Evolutionary conservation across 2,888 invertebrate genomes (phyloP).

Genomic region (Drosophila paranaensis): DNA sequence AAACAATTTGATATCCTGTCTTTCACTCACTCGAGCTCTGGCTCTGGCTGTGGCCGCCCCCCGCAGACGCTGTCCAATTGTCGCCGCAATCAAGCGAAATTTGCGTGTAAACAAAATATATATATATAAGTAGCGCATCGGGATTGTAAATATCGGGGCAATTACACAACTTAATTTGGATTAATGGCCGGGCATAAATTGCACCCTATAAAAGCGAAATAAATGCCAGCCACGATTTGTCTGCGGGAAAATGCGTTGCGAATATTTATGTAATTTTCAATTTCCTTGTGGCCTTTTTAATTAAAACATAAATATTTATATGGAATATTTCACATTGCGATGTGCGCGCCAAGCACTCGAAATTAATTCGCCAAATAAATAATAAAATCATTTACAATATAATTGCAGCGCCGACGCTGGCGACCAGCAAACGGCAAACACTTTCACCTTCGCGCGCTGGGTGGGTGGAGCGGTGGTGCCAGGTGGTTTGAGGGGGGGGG

Average conservation of each 20-base stretch:
- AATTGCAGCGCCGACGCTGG: constrained; percentile 59
- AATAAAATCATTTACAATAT: constrained; percentile 80
- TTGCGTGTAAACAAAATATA: neutral
- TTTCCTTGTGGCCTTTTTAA: constrained; percentile 77
- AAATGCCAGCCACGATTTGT: constrained; percentile 50
- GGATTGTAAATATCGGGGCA: constrained; percentile 28
- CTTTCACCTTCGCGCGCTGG: constrained; percentile 70
- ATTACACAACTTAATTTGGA: constrained; percentile 59
- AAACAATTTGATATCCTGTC: constrained; percentile 4
- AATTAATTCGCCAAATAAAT: constrained; percentile 79
- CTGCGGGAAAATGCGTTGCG: constrained; percentile 35
- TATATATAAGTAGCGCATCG: constrained; percentile 1
- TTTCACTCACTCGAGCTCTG: neutral
- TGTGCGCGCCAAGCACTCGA: constrained; percentile 40
- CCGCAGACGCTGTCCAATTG: neutral
- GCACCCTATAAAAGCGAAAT: constrained; percentile 64
- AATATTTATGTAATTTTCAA: constrained; percentile 66
- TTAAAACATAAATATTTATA: constrained; percentile 80
- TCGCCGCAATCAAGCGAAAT: constrained; percentile 6
- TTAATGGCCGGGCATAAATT: constrained; percentile 65
- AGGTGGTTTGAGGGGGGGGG: neutral
- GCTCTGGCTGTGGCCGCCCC: neutral
- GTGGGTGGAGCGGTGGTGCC: neutral
- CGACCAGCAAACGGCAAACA: constrained; percentile 42
- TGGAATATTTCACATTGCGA: constrained; percentile 67